Conservation (phyloP, 2,888 invertebrate species). For the Onchidella celtica region DNA sequence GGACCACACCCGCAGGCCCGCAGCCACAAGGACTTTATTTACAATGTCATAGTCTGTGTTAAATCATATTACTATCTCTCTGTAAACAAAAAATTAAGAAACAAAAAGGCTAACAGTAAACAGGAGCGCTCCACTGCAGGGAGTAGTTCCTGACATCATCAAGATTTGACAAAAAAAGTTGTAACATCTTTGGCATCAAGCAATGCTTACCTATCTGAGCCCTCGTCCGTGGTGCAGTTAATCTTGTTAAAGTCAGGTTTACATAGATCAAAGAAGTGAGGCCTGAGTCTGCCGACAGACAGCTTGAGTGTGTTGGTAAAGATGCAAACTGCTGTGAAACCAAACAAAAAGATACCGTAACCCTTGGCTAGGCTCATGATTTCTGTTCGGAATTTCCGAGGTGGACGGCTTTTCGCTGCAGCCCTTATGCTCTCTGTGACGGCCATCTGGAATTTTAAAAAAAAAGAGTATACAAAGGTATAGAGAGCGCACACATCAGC, state of each 20-base stretch:
- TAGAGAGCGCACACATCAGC: too few relatives aligned
- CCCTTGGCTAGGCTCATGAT: slow-evolving; percentile 21
- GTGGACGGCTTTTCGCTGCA: not conserved
- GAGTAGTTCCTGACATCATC: too few relatives aligned
- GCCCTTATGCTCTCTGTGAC: slow-evolving; percentile 35
- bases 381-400: not conserved
- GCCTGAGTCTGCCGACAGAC: slow-evolving; percentile 93
- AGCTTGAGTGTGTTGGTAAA: slow-evolving; percentile 96
- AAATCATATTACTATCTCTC: too few relatives aligned
- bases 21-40: too few relatives aligned
- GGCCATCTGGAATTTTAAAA: slow-evolving; percentile 19
- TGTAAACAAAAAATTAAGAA: too few relatives aligned
- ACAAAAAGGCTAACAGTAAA: too few relatives aligned
- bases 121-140: too few relatives aligned
- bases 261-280: slow-evolving; percentile 96
- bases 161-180: too few relatives aligned
- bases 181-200: not conserved
- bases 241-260: slow-evolving; percentile 82
- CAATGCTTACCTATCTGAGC: slow-evolving; percentile 20
- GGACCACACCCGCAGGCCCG: too few relatives aligned
- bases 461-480: too few relatives aligned
- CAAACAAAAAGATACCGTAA: slow-evolving; percentile 87
- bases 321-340: slow-evolving; percentile 90
- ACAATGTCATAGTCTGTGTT: too few relatives aligned
- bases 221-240: slow-evolving; percentile 51